Conservation (phyloP, 2,888 invertebrate genomes). For the Amphipoea oculea region DNA sequence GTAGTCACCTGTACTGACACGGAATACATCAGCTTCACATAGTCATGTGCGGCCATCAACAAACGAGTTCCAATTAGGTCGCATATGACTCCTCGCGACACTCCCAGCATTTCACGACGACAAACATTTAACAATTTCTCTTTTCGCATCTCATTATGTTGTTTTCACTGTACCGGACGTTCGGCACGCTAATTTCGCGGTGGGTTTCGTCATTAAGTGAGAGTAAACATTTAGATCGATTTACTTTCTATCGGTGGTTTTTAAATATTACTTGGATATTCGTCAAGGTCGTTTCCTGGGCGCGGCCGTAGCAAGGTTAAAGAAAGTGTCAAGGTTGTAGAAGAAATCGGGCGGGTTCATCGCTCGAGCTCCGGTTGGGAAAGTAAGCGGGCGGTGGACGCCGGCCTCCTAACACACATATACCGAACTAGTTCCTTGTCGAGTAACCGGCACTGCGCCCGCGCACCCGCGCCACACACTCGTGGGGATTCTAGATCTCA, state of each 20-base stretch:
- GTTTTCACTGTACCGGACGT: conserved; percentile 87
- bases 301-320: conserved; percentile 82
- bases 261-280: conserved; percentile 70
- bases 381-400: conserved; percentile 84
- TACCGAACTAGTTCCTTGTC: conserved; percentile 83
- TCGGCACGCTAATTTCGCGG: conserved; percentile 83
- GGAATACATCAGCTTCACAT: conserved; percentile 62
- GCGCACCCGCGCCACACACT: conserved; percentile 56
- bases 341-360: conserved; percentile 89
- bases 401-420: conserved; percentile 89
- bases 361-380: conserved; percentile 84
- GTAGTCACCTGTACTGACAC: conserved; percentile 68
- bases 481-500: conserved; percentile 73
- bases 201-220: conserved; percentile 85
- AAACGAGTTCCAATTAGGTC: conserved; percentile 88
- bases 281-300: conserved; percentile 84
- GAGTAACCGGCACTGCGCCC: conserved; percentile 68
- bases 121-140: conserved; percentile 90
- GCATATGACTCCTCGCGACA: conserved; percentile 85
- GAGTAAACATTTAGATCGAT: conserved; percentile 84
- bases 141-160: conserved; percentile 89
- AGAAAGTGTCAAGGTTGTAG: conserved; percentile 90
- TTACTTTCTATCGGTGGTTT: conserved; percentile 84
- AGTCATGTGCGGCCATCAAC: conserved; percentile 67
- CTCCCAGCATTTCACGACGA: conserved; percentile 87